Base-by-base conservation (phyloP, 2,888 invertebrate species). In the Endotricha flammealis region DNA sequence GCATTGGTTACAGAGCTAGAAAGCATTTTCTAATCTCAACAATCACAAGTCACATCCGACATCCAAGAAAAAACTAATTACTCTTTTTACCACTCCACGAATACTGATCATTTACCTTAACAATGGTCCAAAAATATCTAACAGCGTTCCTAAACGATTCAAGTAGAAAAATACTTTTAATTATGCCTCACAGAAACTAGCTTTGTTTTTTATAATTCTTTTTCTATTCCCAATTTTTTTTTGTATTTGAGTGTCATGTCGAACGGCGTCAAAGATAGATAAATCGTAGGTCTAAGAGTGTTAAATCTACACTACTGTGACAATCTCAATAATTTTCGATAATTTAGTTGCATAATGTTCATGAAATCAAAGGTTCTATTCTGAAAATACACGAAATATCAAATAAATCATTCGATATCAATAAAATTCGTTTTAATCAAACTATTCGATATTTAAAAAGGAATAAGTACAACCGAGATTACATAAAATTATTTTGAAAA, bases 91-190 rank as follows among this genome's bases (percentile, higher is more conserved):
- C 59, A 53, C 62, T 50, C 65, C 66, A 57, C 72, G 62, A 83
- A 83, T 82, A 86, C 83, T 83, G 83, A 77, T 79, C 73, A 71
- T 70, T 66, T 67, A 76, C 75, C 80, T 74, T 80, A 83, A 86
- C 82, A 86, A 80, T 85, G 83, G 83, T 86, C 85, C 86, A 86
- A 85, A 86, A 86, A 85, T 86, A 86, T 83, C 82, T 82, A 82
- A 75, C 75, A 79, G 78, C 81, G 64, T 76, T 59, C 80, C 83
- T 83, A 80, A 76, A 82, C 77, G 78, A 82, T 75, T 20, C 79
- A 69, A 79, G 81, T 86, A 86, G 82, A 86, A 86, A 86, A 86
- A 86, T 86, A 86, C 76, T 70, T 80, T 46, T 67, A 65, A 73
- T 66, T 72, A 77, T 66, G 72, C 76, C 68, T 74, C 81, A 73